A percentile compares a stretch with the other conserved stretches of the same genome.
Evolutionary conservation across 2,797 vertebrate genomes (phyloP).

Genomic region (Oreochromis grahami): DNA sequence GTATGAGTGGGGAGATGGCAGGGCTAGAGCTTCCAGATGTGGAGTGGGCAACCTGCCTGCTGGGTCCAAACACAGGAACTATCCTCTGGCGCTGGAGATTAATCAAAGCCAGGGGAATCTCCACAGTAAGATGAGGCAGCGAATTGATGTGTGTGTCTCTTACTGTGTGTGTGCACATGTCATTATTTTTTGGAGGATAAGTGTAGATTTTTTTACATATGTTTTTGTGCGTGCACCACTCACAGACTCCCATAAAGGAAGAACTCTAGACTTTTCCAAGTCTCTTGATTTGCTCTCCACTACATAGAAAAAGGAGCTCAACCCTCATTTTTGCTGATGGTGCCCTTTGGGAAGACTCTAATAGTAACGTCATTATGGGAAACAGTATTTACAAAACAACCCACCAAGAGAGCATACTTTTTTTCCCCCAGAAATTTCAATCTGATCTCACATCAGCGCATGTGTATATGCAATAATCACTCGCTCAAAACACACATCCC

Average conservation of each 20-base stretch:
- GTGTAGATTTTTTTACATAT: constrained; percentile 10
- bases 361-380: constrained; percentile 47
- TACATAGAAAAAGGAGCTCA: constrained; percentile 38
- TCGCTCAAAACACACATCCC: constrained; percentile 61
- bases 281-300: constrained; percentile 53
- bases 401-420: constrained; percentile 45
- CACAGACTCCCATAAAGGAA: constrained; percentile 34
- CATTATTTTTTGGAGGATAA: constrained; percentile 41
- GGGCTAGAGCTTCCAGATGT: constrained; percentile 78
- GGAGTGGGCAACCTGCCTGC: constrained; percentile 74
- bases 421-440: constrained; percentile 38
- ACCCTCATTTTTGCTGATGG: constrained; percentile 50
- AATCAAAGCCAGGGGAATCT: constrained; percentile 76
- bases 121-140: constrained; percentile 34
- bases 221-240: constrained; percentile 26
- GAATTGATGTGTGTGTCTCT: constrained; percentile 25
- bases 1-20: constrained; percentile 42
- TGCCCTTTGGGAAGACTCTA: constrained; percentile 49
- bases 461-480: constrained; percentile 68
- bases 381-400: constrained; percentile 59
- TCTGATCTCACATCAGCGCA: constrained; percentile 61
- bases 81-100: constrained; percentile 71
- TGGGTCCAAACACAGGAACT: constrained; percentile 75
- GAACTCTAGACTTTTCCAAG: constrained; percentile 33
- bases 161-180: background rate